phyloP scores from a whole-genome alignment of 2,888 invertebrate species.

The Vesta saturnalis region DNA sequence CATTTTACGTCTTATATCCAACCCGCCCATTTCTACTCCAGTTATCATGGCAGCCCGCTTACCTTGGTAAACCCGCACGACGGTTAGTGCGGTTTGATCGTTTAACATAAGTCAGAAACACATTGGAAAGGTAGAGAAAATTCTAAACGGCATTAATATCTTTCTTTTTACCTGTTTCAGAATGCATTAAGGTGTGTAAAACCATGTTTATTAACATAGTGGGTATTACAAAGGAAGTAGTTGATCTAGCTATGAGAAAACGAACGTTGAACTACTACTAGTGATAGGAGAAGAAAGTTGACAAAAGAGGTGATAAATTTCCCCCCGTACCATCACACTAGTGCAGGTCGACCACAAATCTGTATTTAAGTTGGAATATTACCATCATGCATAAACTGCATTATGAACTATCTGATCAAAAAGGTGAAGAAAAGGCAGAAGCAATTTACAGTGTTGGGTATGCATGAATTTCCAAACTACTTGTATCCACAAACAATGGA shows the following conservation, averaged over 20 bases:
- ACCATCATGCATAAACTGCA: slow-evolving; percentile 14
- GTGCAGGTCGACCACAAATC: slow-evolving; percentile 6
- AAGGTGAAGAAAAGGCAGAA: not conserved
- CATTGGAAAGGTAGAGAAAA: not conserved
- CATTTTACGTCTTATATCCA: no score
- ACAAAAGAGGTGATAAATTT: not conserved
- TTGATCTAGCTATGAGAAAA: not conserved
- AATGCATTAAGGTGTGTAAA: not conserved
- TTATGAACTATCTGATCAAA: not conserved
- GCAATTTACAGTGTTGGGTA: slow-evolving; percentile 33
- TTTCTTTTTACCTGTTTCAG: not conserved
- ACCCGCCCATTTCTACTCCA: no score
- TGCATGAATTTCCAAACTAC: no score
- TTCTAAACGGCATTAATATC: not conserved
- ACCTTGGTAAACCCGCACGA: no score
- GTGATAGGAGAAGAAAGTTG: not conserved
- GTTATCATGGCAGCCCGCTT: no score
- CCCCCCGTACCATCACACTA: slow-evolving; percentile 21
- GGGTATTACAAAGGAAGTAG: no score
- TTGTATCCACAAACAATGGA: no score
- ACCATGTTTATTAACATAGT: no score
- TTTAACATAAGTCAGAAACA: not conserved
- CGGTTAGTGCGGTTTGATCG: no score
- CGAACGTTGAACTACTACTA: not conserved
- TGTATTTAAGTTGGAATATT: slow-evolving; percentile 7